A percentile compares a stretch with the other conserved stretches of the same genome.
Evolutionary conservation across 1,140 invertebrate genomes (phyloP).

Genomic region (Agraylea sexmaculata): DNA sequence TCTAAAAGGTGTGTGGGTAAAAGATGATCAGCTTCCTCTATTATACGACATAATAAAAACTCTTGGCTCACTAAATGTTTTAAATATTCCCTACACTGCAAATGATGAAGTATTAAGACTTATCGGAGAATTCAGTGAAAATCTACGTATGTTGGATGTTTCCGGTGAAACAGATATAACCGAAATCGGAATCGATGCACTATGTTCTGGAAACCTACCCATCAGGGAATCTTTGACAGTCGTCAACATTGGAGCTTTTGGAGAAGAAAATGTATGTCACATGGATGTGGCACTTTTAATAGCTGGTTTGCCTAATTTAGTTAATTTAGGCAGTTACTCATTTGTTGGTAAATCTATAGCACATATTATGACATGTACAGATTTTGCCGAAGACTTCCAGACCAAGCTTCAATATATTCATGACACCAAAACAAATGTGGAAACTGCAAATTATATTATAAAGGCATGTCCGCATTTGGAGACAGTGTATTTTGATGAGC

Average conservation of each 20-base stretch:
- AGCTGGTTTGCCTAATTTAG: constrained; percentile 45
- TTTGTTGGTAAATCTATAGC: constrained; percentile 48
- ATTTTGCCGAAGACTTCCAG: constrained; percentile 38
- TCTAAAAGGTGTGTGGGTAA: constrained; percentile 56
- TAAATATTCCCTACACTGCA: constrained; percentile 54
- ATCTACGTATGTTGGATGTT: constrained; percentile 47
- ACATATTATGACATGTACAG: constrained; percentile 39
- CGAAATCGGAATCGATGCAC: constrained; percentile 44
- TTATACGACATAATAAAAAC: constrained; percentile 46
- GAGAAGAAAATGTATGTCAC: constrained; percentile 50
- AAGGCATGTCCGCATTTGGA: constrained; percentile 46
- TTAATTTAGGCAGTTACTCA: constrained; percentile 48
- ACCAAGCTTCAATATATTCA: constrained; percentile 49
- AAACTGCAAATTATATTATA: constrained; percentile 43
- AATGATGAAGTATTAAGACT: constrained; percentile 52
- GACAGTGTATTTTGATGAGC: constrained; percentile 47
- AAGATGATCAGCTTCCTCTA: constrained; percentile 49
- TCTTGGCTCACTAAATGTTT: constrained; percentile 40
- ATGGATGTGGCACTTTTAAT: constrained; percentile 47
- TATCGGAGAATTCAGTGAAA: constrained; percentile 41
- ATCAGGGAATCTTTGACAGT: constrained; percentile 42
- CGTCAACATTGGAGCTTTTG: constrained; percentile 51
- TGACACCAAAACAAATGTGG: constrained; percentile 43
- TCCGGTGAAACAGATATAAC: constrained; percentile 52
- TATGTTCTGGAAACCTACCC: constrained; percentile 36